Percentiles rank a stretch among this genome's conserved stretches.
phyloP scores from a whole-genome alignment of 1,140 invertebrate species.

The Bombus sylvicola region DNA sequence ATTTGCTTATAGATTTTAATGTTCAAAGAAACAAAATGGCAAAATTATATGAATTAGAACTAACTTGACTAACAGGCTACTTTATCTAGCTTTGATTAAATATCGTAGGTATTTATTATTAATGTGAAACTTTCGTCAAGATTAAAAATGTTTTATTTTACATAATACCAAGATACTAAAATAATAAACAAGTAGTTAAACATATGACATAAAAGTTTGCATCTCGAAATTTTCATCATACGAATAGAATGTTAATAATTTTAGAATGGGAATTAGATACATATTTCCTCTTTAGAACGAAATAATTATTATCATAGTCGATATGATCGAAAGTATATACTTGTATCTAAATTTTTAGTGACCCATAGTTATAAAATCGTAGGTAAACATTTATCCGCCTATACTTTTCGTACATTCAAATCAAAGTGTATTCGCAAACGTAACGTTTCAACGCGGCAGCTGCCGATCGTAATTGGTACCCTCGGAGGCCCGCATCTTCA shows the following conservation, averaged over 20 bases:
- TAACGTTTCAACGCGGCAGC: slow-evolving; percentile 63
- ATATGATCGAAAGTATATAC: too few species aligned
- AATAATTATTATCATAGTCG: too few species aligned
- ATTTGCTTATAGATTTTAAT: neutral
- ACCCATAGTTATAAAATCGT: neutral
- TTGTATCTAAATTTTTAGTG: neutral
- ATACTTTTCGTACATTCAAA: slow-evolving; percentile 42
- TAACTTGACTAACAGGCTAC: neutral
- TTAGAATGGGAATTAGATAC: too few species aligned
- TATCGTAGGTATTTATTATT: too few species aligned
- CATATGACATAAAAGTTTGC: neutral
- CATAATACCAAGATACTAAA: too few species aligned
- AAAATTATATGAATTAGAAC: neutral
- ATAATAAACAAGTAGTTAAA: too few species aligned
- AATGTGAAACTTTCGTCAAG: too few species aligned
- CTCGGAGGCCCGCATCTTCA: slow-evolving; percentile 72
- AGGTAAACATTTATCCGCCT: neutral
- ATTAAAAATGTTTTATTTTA: too few species aligned
- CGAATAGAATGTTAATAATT: too few species aligned
- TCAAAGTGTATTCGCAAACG: slow-evolving; percentile 53
- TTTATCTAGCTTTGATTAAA: too few species aligned
- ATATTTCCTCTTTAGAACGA: too few species aligned
- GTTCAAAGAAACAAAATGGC: neutral
- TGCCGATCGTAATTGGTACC: slow-evolving; percentile 77
- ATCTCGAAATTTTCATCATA: neutral